Evolutionary conservation across 2,113 vertebrate genomes (phyloP).

Genomic region (Laticauda colubrina): DNA sequence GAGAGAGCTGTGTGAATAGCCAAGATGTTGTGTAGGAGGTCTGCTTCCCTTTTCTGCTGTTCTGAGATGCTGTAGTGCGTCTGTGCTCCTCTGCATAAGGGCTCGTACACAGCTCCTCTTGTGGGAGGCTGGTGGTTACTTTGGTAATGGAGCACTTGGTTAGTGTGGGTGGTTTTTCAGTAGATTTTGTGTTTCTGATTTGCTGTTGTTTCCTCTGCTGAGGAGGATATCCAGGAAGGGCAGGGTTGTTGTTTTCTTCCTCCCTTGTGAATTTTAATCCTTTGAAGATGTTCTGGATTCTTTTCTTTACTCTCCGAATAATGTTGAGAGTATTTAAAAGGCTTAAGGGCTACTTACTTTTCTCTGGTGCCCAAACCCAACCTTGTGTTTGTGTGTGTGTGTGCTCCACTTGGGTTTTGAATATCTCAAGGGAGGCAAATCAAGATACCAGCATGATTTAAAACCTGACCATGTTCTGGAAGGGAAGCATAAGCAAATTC

Average conservation of each 20-base stretch:
- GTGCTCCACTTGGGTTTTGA: not conserved
- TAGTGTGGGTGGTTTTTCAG: not conserved
- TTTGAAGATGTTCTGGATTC: not conserved
- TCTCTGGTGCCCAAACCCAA: not conserved
- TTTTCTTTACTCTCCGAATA: not conserved
- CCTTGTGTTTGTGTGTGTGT: not conserved
- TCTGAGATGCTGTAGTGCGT: not conserved
- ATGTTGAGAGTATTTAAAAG: not conserved
- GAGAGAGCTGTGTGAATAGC: not conserved
- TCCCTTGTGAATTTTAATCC: not conserved
- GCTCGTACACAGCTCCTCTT: not conserved
- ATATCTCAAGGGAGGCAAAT: not conserved
- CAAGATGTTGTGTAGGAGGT: not conserved
- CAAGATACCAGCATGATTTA: not conserved
- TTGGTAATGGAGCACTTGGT: not conserved
- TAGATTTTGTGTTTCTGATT: not conserved
- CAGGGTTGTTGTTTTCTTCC: not conserved
- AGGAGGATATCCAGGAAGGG: not conserved
- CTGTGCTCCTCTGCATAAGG: not conserved
- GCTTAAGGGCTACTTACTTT: not conserved
- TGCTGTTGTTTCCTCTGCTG: not conserved
- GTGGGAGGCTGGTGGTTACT: not conserved
- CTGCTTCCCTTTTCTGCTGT: not conserved
- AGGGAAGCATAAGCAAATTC: not conserved
- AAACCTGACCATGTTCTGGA: not conserved